A percentile compares a stretch with the other conserved stretches of the same genome.
These are phyloP conservation scores for Panorpa germanica DNA, from an alignment of 2,888 invertebrate genomes.

Conservation along the genomic window DNA sequence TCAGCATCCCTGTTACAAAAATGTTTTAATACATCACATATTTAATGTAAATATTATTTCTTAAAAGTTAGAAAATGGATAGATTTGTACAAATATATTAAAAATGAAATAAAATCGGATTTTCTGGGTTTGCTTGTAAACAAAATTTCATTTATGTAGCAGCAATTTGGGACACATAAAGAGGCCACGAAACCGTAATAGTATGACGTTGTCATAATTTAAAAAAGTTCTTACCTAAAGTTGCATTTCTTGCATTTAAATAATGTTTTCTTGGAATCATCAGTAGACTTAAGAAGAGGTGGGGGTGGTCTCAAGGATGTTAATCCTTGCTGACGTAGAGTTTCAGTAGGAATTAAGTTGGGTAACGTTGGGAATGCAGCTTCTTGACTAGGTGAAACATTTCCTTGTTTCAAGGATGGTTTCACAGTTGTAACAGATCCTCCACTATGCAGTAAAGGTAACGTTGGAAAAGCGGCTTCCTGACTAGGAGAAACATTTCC, in stretches of 20 bases:
- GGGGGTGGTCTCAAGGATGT: conserved; percentile 23
- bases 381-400: conserved; percentile 27
- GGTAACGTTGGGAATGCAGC: conserved; percentile 29
- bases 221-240: conserved; percentile 42
- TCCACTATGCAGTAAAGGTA: conserved; percentile 26
- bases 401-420: too few relatives aligned
- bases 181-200: conserved; percentile 1
- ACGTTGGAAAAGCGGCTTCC: conserved; percentile 27
- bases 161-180: conserved; percentile 3
- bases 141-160: background rate
- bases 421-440: too few relatives aligned
- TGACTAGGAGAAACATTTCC: conserved; percentile 25
- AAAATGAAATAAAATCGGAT: background rate
- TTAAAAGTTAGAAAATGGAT: conserved; percentile 2
- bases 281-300: conserved; percentile 39
- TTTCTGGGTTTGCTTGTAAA: too few relatives aligned
- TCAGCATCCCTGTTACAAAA: conserved; percentile 34
- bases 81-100: conserved; percentile 3
- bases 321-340: conserved; percentile 3
- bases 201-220: conserved; percentile 6
- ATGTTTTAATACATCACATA: background rate
- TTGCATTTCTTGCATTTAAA: conserved; percentile 87
- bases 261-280: conserved; percentile 48
- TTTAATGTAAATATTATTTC: background rate
- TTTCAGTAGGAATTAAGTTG: too few relatives aligned